phyloP scores from a whole-genome alignment of 2,113 vertebrate genomes.

The Eolophus roseicapilla region DNA sequence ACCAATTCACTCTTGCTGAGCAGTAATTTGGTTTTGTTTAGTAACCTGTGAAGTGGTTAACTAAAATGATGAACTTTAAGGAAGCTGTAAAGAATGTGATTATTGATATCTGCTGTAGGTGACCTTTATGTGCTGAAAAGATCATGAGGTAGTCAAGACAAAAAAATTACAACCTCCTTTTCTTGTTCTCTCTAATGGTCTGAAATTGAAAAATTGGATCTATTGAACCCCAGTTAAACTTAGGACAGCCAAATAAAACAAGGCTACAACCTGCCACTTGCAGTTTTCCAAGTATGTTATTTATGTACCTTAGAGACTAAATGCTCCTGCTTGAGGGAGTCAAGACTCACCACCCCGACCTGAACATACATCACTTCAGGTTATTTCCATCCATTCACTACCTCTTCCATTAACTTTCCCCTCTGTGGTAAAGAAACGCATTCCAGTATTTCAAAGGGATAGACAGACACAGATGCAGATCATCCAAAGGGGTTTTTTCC shows the following conservation, averaged over 20 bases:
- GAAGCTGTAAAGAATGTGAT: constrained; percentile 54
- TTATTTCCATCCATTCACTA: constrained; percentile 14
- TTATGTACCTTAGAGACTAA: constrained; percentile 43
- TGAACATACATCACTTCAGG: not conserved
- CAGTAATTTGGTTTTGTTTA: constrained; percentile 63
- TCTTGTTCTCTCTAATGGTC: constrained; percentile 42
- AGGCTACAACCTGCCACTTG: constrained; percentile 37
- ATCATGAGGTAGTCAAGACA: constrained; percentile 50
- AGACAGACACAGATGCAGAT: not conserved
- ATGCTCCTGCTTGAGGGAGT: not conserved
- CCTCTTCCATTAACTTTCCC: not conserved
- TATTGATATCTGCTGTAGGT: constrained; percentile 47
- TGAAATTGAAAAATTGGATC: constrained; percentile 48
- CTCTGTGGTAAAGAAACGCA: not conserved
- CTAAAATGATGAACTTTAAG: constrained; percentile 67
- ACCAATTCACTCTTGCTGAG: constrained; percentile 61
- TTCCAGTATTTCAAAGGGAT: not conserved
- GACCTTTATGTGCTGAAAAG: constrained; percentile 68
- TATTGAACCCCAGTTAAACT: constrained; percentile 51
- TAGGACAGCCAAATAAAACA: constrained; percentile 47
- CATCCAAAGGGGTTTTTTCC: not conserved
- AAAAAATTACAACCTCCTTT: constrained; percentile 60
- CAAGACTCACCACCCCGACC: not conserved
- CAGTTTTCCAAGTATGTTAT: constrained; percentile 40
- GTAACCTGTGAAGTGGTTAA: constrained; percentile 59